These are phyloP conservation scores for Aspiorhynchus laticeps DNA, from an alignment of 2,113 vertebrate genomes.

Conservation along the genomic window DNA sequence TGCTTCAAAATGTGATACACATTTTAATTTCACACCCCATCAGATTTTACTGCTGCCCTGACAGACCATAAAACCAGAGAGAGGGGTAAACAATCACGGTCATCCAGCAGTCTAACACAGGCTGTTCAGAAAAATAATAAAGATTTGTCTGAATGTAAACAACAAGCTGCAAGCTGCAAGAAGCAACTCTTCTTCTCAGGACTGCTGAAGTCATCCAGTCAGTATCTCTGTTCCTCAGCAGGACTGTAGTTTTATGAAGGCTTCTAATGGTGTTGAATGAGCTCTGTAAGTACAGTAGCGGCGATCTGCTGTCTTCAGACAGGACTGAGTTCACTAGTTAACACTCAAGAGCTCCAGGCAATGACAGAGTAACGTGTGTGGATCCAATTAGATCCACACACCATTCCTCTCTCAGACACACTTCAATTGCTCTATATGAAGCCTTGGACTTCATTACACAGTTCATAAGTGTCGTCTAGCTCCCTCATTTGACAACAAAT, in stretches of 20 bases:
- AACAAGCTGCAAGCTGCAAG: neutral
- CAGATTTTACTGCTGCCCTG: slow-evolving; percentile 82
- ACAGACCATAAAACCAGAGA: slow-evolving; percentile 71
- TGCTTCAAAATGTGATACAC: slow-evolving; percentile 86
- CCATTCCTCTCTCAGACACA: neutral
- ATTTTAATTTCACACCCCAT: slow-evolving; percentile 91
- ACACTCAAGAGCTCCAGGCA: slow-evolving; percentile 1
- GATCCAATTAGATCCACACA: slow-evolving; percentile 18
- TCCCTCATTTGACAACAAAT: neutral
- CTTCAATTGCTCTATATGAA: neutral
- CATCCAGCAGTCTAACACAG: neutral
- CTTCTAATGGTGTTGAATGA: slow-evolving; percentile 3
- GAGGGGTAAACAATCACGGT: neutral
- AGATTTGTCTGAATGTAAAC: neutral
- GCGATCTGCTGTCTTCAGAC: slow-evolving; percentile 11
- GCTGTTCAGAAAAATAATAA: neutral
- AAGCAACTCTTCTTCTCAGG: neutral
- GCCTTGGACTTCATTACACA: neutral
- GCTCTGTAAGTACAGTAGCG: neutral
- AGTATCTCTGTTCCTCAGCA: neutral
- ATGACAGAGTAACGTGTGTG: neutral
- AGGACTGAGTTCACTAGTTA: neutral
- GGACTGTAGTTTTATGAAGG: neutral
- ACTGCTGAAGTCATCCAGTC: neutral
- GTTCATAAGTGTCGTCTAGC: neutral